phyloP scores from a whole-genome alignment of 2,113 vertebrate species.

The Fulica atra region DNA sequence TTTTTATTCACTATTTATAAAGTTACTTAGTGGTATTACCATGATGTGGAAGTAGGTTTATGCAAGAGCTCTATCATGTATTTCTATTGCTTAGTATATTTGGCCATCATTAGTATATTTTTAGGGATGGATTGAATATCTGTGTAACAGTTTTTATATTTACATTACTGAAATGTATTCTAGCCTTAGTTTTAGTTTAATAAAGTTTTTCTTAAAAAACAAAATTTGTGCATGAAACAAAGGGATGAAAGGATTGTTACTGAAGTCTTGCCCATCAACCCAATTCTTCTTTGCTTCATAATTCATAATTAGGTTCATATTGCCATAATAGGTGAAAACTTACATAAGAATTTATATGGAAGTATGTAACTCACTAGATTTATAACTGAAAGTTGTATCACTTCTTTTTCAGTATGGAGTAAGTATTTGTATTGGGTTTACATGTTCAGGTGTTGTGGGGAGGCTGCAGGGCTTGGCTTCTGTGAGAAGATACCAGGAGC shows the following conservation, averaged over 20 bases:
- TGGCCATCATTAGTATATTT: neutral
- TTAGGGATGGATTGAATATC: neutral
- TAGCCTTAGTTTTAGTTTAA: neutral
- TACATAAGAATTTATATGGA: neutral
- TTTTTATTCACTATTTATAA: neutral
- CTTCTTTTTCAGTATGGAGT: neutral
- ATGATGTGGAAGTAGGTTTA: neutral
- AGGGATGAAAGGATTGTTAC: neutral
- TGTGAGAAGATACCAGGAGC: neutral
- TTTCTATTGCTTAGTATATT: neutral
- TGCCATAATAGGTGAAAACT: neutral
- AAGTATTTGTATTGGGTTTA: neutral
- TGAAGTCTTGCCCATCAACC: neutral
- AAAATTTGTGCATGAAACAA: neutral
- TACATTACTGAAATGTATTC: neutral
- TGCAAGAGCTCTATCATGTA: neutral
- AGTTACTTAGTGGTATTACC: neutral
- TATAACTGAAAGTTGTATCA: neutral
- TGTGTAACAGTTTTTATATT: neutral
- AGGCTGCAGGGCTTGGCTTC: neutral
- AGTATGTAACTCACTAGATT: neutral
- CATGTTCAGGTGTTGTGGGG: neutral
- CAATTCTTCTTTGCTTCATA: neutral
- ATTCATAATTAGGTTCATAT: neutral
- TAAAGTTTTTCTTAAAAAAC: neutral